Conservation (phyloP, 1,140 invertebrate species). For the Octopus bimaculoides region DNA sequence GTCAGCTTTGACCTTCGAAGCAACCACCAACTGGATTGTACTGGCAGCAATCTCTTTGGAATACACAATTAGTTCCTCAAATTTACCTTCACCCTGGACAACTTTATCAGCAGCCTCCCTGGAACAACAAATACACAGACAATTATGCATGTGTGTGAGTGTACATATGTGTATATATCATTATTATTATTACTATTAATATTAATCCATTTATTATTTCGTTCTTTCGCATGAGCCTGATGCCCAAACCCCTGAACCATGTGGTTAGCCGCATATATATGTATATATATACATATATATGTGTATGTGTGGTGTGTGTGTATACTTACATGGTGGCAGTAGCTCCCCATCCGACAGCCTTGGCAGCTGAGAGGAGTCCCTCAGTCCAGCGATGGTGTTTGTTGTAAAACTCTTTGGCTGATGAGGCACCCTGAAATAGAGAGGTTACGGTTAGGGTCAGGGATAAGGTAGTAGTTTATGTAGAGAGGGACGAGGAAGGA, state of each 20-base stretch:
- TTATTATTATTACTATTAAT: too few relatives aligned
- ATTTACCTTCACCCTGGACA: constrained; percentile 80
- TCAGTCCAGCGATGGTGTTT: constrained; percentile 98
- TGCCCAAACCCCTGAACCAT: too few relatives aligned
- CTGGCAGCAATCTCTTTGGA: constrained; percentile 96
- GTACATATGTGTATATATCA: too few relatives aligned
- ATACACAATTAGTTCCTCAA: constrained; percentile 91
- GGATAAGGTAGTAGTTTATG: not conserved
- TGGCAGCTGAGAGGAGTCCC: constrained; percentile 96
- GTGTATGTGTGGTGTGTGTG: too few relatives aligned
- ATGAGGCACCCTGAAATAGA: constrained; percentile 68
- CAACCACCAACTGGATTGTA: constrained; percentile 94
- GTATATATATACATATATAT: too few relatives aligned
- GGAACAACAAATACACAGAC: constrained; percentile 6
- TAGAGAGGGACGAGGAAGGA: too few relatives aligned
- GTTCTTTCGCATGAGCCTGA: too few relatives aligned
- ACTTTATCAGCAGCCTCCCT: constrained; percentile 92
- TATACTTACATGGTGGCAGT: constrained; percentile 84
- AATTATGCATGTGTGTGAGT: too few relatives aligned
- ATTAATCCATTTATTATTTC: too few relatives aligned
- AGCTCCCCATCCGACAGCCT: constrained; percentile 93
- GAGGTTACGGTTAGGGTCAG: not conserved
- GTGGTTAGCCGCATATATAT: too few relatives aligned
- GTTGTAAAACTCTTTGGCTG: constrained; percentile 93
- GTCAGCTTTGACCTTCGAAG: constrained; percentile 77